Conservation (phyloP, 2,888 invertebrate genomes). For the Calliphora vomitoria region DNA sequence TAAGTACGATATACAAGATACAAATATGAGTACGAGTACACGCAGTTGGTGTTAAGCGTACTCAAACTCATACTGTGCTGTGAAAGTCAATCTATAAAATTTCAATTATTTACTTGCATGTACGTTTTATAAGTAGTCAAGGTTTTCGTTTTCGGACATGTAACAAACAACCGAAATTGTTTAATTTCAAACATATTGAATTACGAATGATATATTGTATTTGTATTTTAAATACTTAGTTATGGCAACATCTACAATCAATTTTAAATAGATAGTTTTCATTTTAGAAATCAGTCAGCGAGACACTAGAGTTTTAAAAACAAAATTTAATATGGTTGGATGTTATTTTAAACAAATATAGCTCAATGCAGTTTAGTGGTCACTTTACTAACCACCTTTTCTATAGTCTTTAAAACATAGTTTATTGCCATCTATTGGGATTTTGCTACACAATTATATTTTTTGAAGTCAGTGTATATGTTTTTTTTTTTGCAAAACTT, state of each 20-base stretch:
- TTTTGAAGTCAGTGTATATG: too few relatives aligned
- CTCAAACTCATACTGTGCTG: background rate
- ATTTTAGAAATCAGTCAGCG: too few relatives aligned
- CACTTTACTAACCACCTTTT: too few relatives aligned
- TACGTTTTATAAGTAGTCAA: background rate
- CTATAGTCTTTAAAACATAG: too few relatives aligned
- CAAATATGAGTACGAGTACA: background rate
- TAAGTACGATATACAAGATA: background rate
- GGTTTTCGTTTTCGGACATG: conserved; percentile 12
- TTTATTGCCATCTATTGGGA: too few relatives aligned
- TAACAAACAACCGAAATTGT: background rate
- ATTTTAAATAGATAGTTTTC: background rate
- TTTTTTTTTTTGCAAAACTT: too few relatives aligned
- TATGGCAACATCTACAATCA: background rate
- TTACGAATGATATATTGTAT: background rate
- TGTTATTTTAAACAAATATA: too few relatives aligned
- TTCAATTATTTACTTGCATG: conserved; percentile 3
- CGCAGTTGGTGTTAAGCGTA: background rate
- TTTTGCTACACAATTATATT: too few relatives aligned
- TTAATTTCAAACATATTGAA: conserved; percentile 30
- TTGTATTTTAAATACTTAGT: background rate
- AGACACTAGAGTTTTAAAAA: too few relatives aligned
- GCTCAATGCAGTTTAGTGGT: too few relatives aligned
- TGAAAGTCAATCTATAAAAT: conserved; percentile 33
- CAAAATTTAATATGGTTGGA: too few relatives aligned